Percentiles rank a stretch among this genome's conserved stretches.
phyloP scores from a whole-genome alignment of 2,797 vertebrate species.

The Paguma larvata region DNA sequence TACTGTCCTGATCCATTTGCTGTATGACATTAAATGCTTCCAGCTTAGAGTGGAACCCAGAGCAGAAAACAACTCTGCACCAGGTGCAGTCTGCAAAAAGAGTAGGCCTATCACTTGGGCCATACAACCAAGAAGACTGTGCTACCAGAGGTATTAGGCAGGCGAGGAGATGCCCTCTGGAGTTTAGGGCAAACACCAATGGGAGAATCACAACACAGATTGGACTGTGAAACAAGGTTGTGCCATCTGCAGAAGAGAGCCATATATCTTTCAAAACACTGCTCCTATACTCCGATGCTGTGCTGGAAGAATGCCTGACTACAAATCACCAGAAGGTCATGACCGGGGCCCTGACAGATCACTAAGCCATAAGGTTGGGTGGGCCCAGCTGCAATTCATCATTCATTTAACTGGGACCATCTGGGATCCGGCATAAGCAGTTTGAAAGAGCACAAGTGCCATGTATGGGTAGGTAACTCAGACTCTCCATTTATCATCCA shows the following conservation, averaged over 20 bases:
- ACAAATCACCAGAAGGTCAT: not conserved
- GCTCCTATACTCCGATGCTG: not conserved
- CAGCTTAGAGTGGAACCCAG: not conserved
- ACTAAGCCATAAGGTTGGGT: not conserved
- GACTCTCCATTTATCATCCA: not conserved
- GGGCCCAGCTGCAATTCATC: not conserved
- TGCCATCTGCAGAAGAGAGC: not conserved
- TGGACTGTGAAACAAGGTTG: not conserved
- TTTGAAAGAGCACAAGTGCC: not conserved
- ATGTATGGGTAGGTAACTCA: not conserved
- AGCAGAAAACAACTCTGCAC: not conserved
- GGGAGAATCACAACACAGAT: not conserved
- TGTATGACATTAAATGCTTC: not conserved
- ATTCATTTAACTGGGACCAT: not conserved
- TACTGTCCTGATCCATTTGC: not conserved
- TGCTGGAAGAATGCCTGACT: not conserved
- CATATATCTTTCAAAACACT: not conserved
- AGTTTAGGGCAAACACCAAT: not conserved
- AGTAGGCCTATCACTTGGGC: not conserved
- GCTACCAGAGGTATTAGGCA: not conserved
- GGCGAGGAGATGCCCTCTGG: not conserved
- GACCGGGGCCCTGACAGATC: not conserved
- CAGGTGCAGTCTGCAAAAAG: not conserved
- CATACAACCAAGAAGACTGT: not conserved
- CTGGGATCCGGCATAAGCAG: not conserved